Conservation (phyloP, 2,888 invertebrate genomes). For the Amaurobius ferox region DNA sequence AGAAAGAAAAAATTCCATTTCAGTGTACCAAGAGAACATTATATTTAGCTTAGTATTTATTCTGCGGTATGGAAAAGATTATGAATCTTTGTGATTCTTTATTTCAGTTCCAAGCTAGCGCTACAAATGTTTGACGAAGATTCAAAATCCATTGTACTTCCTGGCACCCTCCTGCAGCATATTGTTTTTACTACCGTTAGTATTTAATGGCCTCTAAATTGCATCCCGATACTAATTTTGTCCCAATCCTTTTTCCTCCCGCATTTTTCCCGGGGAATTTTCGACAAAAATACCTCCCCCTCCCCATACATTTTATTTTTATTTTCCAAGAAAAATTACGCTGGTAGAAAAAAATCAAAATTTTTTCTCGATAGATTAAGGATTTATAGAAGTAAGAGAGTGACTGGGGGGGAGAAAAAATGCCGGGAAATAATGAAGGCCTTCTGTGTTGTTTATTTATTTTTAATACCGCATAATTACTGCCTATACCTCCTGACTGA, state of each 20-base stretch:
- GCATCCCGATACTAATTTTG: slow-evolving; percentile 60
- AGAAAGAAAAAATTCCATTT: neutral
- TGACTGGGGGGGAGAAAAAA: neutral
- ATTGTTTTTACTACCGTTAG: neutral
- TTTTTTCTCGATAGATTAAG: slow-evolving; percentile 56
- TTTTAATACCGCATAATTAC: slow-evolving; percentile 72
- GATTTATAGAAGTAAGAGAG: slow-evolving; percentile 66
- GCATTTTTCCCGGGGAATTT: neutral
- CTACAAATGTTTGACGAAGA: too few species aligned
- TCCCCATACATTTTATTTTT: slow-evolving; percentile 30
- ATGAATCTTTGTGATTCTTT: too few species aligned
- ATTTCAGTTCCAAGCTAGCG: too few species aligned
- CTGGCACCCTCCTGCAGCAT: neutral
- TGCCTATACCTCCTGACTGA: slow-evolving; percentile 69
- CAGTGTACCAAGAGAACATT: too few species aligned
- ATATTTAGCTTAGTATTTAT: too few species aligned
- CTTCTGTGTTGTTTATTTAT: slow-evolving; percentile 66
- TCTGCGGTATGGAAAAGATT: neutral
- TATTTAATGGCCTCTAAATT: slow-evolving; percentile 64
- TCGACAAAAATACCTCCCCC: slow-evolving; percentile 24
- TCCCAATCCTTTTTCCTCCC: neutral
- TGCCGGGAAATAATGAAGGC: slow-evolving; percentile 63
- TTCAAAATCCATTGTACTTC: too few species aligned
- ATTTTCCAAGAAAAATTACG: slow-evolving; percentile 15
- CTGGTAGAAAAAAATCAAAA: slow-evolving; percentile 14